These are phyloP conservation scores for Perizoma flavofasciatum DNA, from an alignment of 2,888 invertebrate genomes.

Conservation along the genomic window DNA sequence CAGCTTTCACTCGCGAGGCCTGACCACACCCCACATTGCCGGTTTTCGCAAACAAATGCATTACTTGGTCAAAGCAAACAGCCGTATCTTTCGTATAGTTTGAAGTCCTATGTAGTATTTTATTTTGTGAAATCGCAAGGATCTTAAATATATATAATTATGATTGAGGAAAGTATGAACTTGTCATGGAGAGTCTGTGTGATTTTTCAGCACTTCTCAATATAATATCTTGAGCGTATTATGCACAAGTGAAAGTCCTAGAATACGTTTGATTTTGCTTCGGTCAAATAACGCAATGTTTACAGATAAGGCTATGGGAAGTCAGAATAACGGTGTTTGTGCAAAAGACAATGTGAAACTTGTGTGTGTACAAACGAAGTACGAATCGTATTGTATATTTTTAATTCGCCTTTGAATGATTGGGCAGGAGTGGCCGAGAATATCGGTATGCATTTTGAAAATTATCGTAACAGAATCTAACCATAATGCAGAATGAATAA, in stretches of 20 bases:
- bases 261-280: no score
- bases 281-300: background rate
- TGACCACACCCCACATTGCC: slow-evolving; percentile 8
- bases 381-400: slow-evolving; percentile 33
- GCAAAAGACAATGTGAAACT: slow-evolving; percentile 29
- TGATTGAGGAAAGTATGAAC: no score
- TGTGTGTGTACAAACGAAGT: slow-evolving; percentile 21
- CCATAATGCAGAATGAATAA: no score
- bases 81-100: no score
- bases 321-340: slow-evolving; percentile 21
- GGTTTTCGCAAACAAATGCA: background rate
- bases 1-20: slow-evolving; percentile 27
- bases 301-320: background rate
- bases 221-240: no score
- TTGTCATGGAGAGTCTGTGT: no score
- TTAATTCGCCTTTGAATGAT: slow-evolving; percentile 22
- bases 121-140: no score
- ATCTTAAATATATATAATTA: no score
- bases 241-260: no score
- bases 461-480: slow-evolving; percentile 6
- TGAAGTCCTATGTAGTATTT: no score
- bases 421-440: slow-evolving; percentile 14
- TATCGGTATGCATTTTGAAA: slow-evolving; percentile 34
- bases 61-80: no score
- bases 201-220: no score